Conservation (phyloP, 2,888 invertebrate species). For the Anoncus sp. region DNA sequence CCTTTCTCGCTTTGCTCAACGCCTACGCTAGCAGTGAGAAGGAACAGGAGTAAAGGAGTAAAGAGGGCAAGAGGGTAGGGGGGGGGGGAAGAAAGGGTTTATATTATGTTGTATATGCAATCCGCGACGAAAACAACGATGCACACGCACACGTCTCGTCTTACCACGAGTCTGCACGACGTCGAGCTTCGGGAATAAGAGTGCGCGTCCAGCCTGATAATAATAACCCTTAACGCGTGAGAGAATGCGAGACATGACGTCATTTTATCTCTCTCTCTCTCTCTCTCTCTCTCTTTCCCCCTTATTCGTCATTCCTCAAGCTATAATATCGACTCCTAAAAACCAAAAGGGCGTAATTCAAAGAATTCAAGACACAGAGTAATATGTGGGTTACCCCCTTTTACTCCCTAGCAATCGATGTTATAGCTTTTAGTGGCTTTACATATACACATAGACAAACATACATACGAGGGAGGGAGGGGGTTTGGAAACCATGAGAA, state of each 20-base stretch:
- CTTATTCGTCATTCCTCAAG: constrained; percentile 58
- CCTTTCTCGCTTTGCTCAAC: constrained; percentile 55
- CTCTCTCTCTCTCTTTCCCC: constrained; percentile 18
- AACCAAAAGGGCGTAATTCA: constrained; percentile 10
- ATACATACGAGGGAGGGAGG: not conserved
- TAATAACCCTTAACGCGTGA: constrained; percentile 81
- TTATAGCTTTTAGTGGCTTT: constrained; percentile 29
- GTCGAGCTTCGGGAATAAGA: constrained; percentile 71
- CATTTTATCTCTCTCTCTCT: constrained; percentile 60
- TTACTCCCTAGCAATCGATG: constrained; percentile 1
- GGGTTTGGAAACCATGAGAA: constrained; percentile 40
- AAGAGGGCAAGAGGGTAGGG: not conserved
- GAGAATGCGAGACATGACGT: constrained; percentile 79
- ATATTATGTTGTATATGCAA: constrained; percentile 22
- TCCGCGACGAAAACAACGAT: constrained; percentile 45
- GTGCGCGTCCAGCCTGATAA: constrained; percentile 79
- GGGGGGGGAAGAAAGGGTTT: constrained; percentile 45
- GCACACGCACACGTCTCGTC: constrained; percentile 42
- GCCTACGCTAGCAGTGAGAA: constrained; percentile 39
- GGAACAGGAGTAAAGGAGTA: not conserved
- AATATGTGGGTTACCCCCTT: not conserved
- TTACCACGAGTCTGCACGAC: constrained; percentile 43
- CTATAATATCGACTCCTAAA: constrained; percentile 11
- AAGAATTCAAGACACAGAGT: not conserved
- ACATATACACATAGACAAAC: no score